A percentile compares a stretch with the other conserved stretches of the same genome.
Conservation (phyloP, 1,140 invertebrate species). For the Dinoponera quadriceps region DNA sequence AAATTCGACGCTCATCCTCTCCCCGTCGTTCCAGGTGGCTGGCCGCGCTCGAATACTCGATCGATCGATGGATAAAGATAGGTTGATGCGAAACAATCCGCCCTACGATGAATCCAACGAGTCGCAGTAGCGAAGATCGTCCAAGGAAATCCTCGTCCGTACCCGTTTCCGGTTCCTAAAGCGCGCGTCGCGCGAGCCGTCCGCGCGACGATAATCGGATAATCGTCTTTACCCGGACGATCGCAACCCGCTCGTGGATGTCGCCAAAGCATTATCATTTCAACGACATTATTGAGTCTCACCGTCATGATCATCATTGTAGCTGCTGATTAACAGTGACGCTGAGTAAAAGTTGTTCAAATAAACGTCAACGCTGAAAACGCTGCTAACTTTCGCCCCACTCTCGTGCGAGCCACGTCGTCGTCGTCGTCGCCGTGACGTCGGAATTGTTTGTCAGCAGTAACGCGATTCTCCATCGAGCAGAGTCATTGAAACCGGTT, state of each 20-base stretch:
- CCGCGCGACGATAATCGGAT: conserved; percentile 41
- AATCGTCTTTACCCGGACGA: conserved; percentile 41
- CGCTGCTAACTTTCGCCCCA: conserved; percentile 11
- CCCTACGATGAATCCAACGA: conserved; percentile 69
- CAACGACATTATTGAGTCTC: conserved; percentile 47
- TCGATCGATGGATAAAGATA: conserved; percentile 98
- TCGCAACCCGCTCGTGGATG: conserved; percentile 4
- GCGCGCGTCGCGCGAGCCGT: conserved; percentile 58
- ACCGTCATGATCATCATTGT: conserved; percentile 58
- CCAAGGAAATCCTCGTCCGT: conserved; percentile 67
- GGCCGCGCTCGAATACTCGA: conserved; percentile 96
- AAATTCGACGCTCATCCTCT: background rate
- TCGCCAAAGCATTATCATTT: conserved; percentile 43
- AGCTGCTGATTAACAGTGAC: conserved; percentile 60
- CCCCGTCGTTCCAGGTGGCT: conserved; percentile 91
- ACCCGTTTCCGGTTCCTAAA: conserved; percentile 78
- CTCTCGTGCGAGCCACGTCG: background rate
- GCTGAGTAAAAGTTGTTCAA: conserved; percentile 40
- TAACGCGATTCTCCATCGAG: conserved; percentile 10
- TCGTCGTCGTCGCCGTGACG: background rate
- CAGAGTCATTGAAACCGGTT: background rate
- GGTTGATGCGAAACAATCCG: conserved; percentile 86
- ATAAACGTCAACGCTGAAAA: conserved; percentile 43
- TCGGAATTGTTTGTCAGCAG: conserved; percentile 53
- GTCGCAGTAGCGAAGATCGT: conserved; percentile 70